Conservation (phyloP, 1,140 invertebrate species). For the Drosophila obscura region DNA sequence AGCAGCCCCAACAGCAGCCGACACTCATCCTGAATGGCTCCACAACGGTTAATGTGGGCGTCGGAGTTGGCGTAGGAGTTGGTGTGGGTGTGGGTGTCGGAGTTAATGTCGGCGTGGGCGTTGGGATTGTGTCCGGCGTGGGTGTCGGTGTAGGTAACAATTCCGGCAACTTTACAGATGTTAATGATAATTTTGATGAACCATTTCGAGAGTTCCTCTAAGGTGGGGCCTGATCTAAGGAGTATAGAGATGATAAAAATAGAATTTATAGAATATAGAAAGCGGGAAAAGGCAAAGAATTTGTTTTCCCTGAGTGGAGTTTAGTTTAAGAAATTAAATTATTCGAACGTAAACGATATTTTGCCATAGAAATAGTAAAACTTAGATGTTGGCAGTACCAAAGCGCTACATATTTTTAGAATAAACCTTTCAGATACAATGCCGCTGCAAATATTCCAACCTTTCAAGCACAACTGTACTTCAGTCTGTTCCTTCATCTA, state of each 20-base stretch:
- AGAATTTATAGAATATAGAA: slow-evolving; percentile 29
- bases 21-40: slow-evolving; percentile 70
- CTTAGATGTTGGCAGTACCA: no score
- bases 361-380: no score
- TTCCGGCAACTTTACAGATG: slow-evolving; percentile 54
- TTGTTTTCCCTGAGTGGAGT: no score
- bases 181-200: slow-evolving; percentile 80
- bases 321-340: no score
- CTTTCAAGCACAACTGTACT: no score
- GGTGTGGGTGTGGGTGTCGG: slow-evolving; percentile 38
- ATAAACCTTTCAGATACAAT: no score
- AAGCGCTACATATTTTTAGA: no score
- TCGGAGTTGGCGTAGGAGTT: slow-evolving; percentile 23
- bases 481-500: no score
- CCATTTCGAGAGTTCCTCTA: slow-evolving; percentile 79
- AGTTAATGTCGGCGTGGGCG: slow-evolving; percentile 23
- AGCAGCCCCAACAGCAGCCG: slow-evolving; percentile 43
- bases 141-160: slow-evolving; percentile 32
- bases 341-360: no score
- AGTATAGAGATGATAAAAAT: slow-evolving; percentile 26
- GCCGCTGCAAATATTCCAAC: no score
- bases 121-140: slow-evolving; percentile 1
- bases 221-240: slow-evolving; percentile 23
- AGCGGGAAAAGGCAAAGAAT: no score
- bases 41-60: slow-evolving; percentile 38